Base-by-base conservation (phyloP, 2,888 invertebrate species). In the Strigamia crassipes region DNA sequence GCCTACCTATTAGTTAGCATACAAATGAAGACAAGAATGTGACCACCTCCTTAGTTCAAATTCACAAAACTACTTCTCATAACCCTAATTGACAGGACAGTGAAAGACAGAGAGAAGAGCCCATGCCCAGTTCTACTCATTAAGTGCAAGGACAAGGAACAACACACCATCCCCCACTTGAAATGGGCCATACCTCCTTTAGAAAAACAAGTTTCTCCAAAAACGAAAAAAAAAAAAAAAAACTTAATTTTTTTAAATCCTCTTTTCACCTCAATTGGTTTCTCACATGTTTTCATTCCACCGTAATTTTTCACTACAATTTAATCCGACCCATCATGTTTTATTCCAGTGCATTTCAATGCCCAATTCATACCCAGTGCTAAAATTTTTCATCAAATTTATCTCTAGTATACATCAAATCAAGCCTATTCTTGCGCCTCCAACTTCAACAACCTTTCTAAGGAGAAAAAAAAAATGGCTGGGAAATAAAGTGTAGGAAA, bases 61-160 rank as follows among this genome's bases (percentile, higher is more conserved):
- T 18, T n/a, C 56, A 56, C 56, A 56, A 27, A 23, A 51, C 51
- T n/a, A 73, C 23, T 31, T 73, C 73, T 73, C 73, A 73, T 73
- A 73, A 15, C 73, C 31, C 73, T 73, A 73, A 73, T 73, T 73
- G 73, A 73, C 73, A 73, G 73, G 73, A 73, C 73, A 73, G 31
- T 56, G 31, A 73, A 3, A 27, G 31, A 73, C n/a, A n/a, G n/a
- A n/a, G n/a, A n/a, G 27, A 73, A n/a, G 27, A 73, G 23, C n/a
- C 61, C 31, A 23, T 38, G 38, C 38, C 38, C 38, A 38, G 9
- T 13, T 73, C 73, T 31, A 23, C 73, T 73, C 73, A 73, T 73
- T 73, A 73, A 73, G 27, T 31, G 31, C 73, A 73, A 73, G 73
- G 73, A 73, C 73, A 73, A 73, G 31, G 31, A 23, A 23, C 27